Evolutionary conservation across 2,113 vertebrate species (phyloP).

Genomic region (Ceratotherium simum): DNA sequence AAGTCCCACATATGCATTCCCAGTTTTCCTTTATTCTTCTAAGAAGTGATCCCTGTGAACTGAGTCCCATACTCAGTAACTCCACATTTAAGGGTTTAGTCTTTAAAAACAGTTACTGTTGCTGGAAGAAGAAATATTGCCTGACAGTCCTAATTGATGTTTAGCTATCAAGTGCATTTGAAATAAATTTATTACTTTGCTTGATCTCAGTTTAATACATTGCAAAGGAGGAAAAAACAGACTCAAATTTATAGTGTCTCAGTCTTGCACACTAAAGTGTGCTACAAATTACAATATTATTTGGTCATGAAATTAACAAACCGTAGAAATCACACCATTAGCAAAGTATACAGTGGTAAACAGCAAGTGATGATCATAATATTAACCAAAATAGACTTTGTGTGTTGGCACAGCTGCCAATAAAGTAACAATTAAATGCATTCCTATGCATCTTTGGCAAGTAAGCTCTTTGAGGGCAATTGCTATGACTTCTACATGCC

Average conservation of each 20-base stretch:
- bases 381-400: conserved; percentile 38
- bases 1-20: not conserved
- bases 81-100: not conserved
- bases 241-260: conserved; percentile 57
- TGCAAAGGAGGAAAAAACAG: not conserved
- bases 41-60: not conserved
- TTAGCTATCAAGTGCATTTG: conserved; percentile 46
- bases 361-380: conserved; percentile 9
- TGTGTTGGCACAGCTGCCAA: not conserved
- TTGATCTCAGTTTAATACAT: conserved; percentile 58
- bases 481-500: not conserved
- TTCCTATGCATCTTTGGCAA: not conserved
- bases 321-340: conserved; percentile 54
- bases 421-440: conserved; percentile 1
- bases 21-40: conserved; percentile 53
- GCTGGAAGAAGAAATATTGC: not conserved
- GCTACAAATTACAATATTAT: conserved; percentile 59
- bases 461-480: conserved; percentile 44
- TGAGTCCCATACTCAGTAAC: not conserved
- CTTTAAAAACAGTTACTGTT: conserved; percentile 17
- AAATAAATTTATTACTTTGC: conserved; percentile 45
- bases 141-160: conserved; percentile 25
- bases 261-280: not conserved
- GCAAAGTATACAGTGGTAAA: conserved; percentile 52
- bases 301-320: conserved; percentile 67